Base-by-base conservation (phyloP, 2,888 invertebrate species). In the Alitta virens region DNA sequence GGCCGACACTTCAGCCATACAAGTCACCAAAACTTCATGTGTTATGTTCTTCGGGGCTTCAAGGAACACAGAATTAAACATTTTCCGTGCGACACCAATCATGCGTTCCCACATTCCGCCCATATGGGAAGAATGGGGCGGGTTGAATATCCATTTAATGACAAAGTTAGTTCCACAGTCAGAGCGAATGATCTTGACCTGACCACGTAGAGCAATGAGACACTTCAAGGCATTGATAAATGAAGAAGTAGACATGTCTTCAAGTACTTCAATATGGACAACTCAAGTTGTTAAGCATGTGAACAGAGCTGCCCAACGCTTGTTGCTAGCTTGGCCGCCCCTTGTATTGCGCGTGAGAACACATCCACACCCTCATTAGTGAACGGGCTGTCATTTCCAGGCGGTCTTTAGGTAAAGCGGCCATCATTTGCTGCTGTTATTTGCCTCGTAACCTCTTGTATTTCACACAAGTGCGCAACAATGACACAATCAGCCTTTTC, bases 91-190 rank as follows among this genome's bases (percentile, higher is more conserved):
- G 18, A 68, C 60, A 18, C 71, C 51, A 21, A 74, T 73, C 53
- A 70, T 71, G 12, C 72, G 21, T 51, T 74, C 74, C 72, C 71
- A 73, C 2, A 69, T 64, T 16, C 71, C 72, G 25, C 71, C 71
- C 65, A 69, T 68, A 56, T 73, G 72, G 38, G 68, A 69, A 1
- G 73, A 66, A 27, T 51, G 50, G 9, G 73, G 71, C 7, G 68
- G 67, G 61, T 71, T 73, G 59, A 66, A n/a, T 27, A 57, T 25
- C 16, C 7, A 57, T 33, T 63, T 33, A 18, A 49, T 21, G 1
- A 64, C 55, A 51, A 64, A 64, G 33, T 59, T 59, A 14, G 33
- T 59, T 27, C 58, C 58, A 21, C 23, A 38, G n/a, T 51, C 58
- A 14, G 21, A 59, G 2, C 58, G 2, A 9, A 59, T n/a, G 25